These are phyloP conservation scores for Heliopora coerulea DNA, from an alignment of 92 coral and sea anemone species.

Conservation along the genomic window DNA sequence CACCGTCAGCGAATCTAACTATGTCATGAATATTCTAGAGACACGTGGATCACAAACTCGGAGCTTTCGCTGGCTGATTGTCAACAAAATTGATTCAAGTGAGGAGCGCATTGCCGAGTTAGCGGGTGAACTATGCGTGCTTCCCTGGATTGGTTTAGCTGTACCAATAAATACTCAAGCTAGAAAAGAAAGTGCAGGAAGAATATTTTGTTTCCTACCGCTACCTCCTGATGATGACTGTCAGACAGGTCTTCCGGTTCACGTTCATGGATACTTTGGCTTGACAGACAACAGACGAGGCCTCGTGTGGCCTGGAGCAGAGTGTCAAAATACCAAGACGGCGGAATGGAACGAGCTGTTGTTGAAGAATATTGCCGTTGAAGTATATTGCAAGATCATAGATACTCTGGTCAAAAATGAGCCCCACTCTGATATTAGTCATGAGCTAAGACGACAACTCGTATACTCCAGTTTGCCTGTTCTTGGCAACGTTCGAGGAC, in stretches of 20 bases:
- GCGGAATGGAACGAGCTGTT: conserved; percentile 55
- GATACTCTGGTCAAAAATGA: not conserved
- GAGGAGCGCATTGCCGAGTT: conserved; percentile 32
- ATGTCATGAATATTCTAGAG: not conserved
- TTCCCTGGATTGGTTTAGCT: conserved; percentile 49
- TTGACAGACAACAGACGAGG: conserved; percentile 46
- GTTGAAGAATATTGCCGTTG: conserved; percentile 30
- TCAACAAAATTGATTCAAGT: conserved; percentile 23
- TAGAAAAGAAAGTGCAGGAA: conserved; percentile 7
- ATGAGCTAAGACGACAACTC: conserved; percentile 6
- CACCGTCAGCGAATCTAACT: not conserved
- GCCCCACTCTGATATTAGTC: not conserved
- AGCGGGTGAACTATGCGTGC: conserved; percentile 14
- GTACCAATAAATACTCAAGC: conserved; percentile 25
- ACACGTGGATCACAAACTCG: not conserved
- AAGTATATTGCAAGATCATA: conserved; percentile 23
- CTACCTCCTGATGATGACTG: conserved; percentile 37
- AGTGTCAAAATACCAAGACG: conserved; percentile 41
- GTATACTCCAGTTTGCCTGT: conserved; percentile 68
- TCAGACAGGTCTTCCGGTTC: conserved; percentile 49
- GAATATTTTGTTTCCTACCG: conserved; percentile 44
- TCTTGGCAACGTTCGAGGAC: conserved; percentile 71
- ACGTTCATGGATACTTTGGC: conserved; percentile 44
- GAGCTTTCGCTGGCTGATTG: conserved; percentile 29
- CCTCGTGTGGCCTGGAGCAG: conserved; percentile 44